These are phyloP conservation scores for Amphiduros pacificus DNA, from an alignment of 2,888 invertebrate species.

Conservation along the genomic window DNA sequence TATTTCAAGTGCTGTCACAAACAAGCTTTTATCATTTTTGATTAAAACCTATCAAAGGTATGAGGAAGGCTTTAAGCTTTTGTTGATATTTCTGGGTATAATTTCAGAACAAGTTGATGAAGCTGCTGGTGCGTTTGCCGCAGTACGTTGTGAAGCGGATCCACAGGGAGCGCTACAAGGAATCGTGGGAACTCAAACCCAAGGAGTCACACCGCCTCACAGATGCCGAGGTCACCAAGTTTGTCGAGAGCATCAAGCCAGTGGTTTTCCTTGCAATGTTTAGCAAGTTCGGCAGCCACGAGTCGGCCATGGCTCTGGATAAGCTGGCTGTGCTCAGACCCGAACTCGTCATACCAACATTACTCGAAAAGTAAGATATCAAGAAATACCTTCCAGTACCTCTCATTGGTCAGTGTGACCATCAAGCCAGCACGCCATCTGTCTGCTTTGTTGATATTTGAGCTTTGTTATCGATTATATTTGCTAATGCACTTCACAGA, in stretches of 20 bases:
- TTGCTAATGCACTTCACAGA: too few relatives aligned
- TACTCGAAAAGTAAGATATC: slow-evolving; percentile 71
- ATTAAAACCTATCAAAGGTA: too few relatives aligned
- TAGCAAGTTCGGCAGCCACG: slow-evolving; percentile 69
- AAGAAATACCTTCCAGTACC: background rate
- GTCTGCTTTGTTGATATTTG: too few relatives aligned
- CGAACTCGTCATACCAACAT: slow-evolving; percentile 78
- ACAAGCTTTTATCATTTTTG: too few relatives aligned
- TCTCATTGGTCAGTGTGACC: too few relatives aligned
- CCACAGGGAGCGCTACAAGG: slow-evolving; percentile 49
- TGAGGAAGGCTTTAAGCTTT: too few relatives aligned
- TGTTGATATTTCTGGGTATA: too few relatives aligned
- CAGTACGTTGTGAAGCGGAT: slow-evolving; percentile 44
- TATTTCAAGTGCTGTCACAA: too few relatives aligned
- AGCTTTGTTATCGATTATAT: too few relatives aligned
- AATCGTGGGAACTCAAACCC: slow-evolving; percentile 71
- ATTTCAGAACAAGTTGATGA: slow-evolving; percentile 37
- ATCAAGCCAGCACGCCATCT: too few relatives aligned
- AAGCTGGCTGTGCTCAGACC: slow-evolving; percentile 79
- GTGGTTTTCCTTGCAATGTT: slow-evolving; percentile 79
- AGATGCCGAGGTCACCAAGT: slow-evolving; percentile 78
- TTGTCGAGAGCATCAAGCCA: slow-evolving; percentile 75
- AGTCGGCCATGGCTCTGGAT: slow-evolving; percentile 72
- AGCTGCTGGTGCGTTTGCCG: slow-evolving; percentile 45
- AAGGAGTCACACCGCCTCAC: slow-evolving; percentile 74